Conservation (phyloP, 2,797 vertebrate species). For the Pseudocheirus occidentalis region DNA sequence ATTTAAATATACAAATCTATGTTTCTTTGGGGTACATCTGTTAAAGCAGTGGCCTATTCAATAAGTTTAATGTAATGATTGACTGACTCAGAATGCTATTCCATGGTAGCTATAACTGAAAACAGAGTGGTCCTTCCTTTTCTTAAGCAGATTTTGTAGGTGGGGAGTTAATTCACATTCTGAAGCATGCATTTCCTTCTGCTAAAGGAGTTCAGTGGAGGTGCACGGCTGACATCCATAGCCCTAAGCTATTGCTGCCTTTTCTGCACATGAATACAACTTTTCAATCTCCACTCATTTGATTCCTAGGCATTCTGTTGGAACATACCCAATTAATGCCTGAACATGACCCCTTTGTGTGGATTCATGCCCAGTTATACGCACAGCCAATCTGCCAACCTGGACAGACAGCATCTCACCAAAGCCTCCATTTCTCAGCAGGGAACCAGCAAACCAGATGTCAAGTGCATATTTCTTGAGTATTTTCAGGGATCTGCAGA, state of each 20-base stretch:
- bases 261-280: slow-evolving; percentile 16
- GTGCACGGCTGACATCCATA: slow-evolving; percentile 6
- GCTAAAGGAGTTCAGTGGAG: not conserved
- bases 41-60: not conserved
- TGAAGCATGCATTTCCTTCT: not conserved
- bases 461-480: slow-evolving; percentile 69
- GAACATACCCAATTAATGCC: slow-evolving; percentile 64
- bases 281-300: not conserved
- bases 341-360: slow-evolving; percentile 59
- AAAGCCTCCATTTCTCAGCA: slow-evolving; percentile 69
- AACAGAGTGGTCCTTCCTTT: not conserved
- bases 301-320: slow-evolving; percentile 47
- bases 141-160: slow-evolving; percentile 22
- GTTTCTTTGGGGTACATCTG: not conserved
- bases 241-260: slow-evolving; percentile 7
- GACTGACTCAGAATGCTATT: not conserved
- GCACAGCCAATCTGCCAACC: slow-evolving; percentile 56
- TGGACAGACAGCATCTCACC: slow-evolving; percentile 47
- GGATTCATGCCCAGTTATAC: slow-evolving; percentile 41
- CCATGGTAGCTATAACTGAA: not conserved
- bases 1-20: not conserved
- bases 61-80: not conserved
- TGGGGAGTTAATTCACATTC: slow-evolving; percentile 21
- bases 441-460: slow-evolving; percentile 75
- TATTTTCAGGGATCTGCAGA: slow-evolving; percentile 70